phyloP scores from a whole-genome alignment of 2,888 invertebrate genomes.

The Epinotia brunnichana region DNA sequence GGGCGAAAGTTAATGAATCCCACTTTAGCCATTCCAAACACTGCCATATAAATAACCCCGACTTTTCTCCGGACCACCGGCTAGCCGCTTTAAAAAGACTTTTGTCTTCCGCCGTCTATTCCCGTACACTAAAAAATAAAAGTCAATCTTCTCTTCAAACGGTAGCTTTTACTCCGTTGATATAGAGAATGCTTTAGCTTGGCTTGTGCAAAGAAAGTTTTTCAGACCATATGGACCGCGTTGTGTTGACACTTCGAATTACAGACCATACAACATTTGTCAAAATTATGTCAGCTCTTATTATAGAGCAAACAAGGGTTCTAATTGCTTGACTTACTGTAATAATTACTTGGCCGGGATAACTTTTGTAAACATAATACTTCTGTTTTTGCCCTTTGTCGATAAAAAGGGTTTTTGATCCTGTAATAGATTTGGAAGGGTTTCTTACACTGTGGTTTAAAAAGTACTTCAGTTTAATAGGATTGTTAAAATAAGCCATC shows the following conservation, averaged over 20 bases:
- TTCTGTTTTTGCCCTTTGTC: conserved; percentile 14
- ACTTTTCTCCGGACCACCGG: conserved; percentile 63
- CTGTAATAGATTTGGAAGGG: conserved; percentile 22
- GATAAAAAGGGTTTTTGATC: conserved; percentile 23
- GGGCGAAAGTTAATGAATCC: conserved; percentile 26
- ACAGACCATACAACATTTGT: conserved; percentile 21
- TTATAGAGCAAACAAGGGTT: not conserved
- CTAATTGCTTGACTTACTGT: conserved; percentile 3
- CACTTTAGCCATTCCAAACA: conserved; percentile 39
- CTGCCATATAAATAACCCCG: conserved; percentile 48
- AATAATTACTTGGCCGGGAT: not conserved
- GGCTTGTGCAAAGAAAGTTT: conserved; percentile 5
- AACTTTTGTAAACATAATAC: conserved; percentile 34
- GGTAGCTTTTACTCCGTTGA: not conserved
- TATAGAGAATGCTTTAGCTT: conserved; percentile 1
- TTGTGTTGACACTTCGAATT: conserved; percentile 52
- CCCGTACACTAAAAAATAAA: conserved; percentile 61
- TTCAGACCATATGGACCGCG: conserved; percentile 69
- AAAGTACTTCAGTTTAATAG: conserved; percentile 16
- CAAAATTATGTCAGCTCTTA: conserved; percentile 1
- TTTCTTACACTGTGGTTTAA: conserved; percentile 14
- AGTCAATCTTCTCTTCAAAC: conserved; percentile 43
- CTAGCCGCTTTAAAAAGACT: conserved; percentile 67
- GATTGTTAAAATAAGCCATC: conserved; percentile 27
- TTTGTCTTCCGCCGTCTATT: conserved; percentile 73